phyloP scores from a whole-genome alignment of 2,888 invertebrate genomes.

The Ctena decussata region DNA sequence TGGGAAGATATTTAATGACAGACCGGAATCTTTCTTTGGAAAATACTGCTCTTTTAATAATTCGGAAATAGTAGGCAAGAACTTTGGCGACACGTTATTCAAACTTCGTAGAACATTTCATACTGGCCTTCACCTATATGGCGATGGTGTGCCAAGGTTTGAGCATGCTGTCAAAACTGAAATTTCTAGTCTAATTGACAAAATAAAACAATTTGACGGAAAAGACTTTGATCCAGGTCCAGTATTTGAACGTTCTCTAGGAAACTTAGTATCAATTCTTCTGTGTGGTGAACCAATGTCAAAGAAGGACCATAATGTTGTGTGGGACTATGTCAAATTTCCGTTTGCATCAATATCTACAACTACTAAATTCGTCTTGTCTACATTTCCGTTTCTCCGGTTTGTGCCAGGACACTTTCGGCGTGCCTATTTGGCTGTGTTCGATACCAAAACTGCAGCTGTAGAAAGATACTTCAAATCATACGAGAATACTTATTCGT shows the following conservation, averaged over 20 bases:
- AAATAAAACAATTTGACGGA: neutral
- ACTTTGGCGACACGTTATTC: no score
- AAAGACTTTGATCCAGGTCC: neutral
- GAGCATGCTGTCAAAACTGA: neutral
- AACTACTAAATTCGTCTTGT: no score
- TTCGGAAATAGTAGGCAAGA: neutral
- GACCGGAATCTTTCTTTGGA: neutral
- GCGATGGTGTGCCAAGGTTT: no score
- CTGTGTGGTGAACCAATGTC: no score
- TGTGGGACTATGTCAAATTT: neutral
- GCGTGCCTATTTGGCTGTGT: neutral
- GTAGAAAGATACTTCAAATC: neutral
- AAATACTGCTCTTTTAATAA: neutral
- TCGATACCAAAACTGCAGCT: neutral
- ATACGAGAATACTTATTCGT: neutral
- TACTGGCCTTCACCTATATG: no score
- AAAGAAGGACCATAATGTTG: no score
- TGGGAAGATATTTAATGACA: no score
- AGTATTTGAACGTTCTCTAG: neutral
- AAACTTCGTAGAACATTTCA: no score
- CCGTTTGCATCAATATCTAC: no score
- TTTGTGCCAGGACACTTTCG: neutral
- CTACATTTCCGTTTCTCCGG: neutral
- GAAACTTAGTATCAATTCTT: no score
- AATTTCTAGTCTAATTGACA: neutral